Base-by-base conservation (phyloP, 1,140 invertebrate genomes). In the Drosophila obscura region DNA sequence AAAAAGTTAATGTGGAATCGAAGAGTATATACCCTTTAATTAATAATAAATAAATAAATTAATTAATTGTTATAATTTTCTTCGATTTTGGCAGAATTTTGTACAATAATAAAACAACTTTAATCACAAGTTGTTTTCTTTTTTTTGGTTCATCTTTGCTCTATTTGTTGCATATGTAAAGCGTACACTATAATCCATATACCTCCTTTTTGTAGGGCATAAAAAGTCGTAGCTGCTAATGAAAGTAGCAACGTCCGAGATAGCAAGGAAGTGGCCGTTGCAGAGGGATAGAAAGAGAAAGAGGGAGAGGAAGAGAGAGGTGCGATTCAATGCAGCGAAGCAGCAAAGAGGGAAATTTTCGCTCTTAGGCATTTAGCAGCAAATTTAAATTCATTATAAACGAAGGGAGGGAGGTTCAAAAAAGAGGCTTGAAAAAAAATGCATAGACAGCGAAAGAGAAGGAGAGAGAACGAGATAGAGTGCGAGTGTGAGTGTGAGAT, bases 321-420 rank as follows among this genome's bases (percentile, higher is more conserved):
- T 19, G 43, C 8, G 19, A 9, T 19, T 22, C 60, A 44, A 16
- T 56, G 45, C 39, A 13, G 44, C 53, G 8, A 31, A 19, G 46
- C 59, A 62, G 15, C 13, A 41, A 26, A 7, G 53, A 24, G n/a
- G 51, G n/a, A 35, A 58, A 69, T 60, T 59, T 35, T 31, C 60
- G 59, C 63, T 69, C 16, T 43, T 35, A 69, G 69, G 62, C 53
- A 61, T 46, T 77, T 77, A 73, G 58, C 51, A 66, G 52, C 60
- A 59, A 62, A 67, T 78, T 78, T 62, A 73, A 78, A 78, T 67
- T 73, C 52, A 60, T 78, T 68, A 73, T 44, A 44, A 73, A 73
- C 60, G 26, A 39, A 13, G 35, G 11, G 35, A 39, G 11, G 4
- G 7, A 9, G 8, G 28, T 39, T 39, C 4, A 11, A 39, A 39